phyloP scores from a whole-genome alignment of 2,888 invertebrate species.

The Polyommatus icarus region DNA sequence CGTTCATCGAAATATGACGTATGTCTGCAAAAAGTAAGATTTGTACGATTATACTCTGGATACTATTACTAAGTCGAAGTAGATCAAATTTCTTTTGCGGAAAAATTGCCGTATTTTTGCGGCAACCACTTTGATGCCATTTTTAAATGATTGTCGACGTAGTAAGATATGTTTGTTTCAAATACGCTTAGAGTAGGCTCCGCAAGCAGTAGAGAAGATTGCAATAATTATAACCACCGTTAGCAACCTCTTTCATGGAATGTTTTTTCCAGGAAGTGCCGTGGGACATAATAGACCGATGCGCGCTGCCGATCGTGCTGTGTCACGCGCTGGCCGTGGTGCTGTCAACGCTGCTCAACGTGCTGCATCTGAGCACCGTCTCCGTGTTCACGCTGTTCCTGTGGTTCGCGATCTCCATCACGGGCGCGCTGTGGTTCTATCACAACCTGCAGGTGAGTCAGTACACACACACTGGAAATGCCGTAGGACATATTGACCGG shows the following conservation, averaged over 20 bases:
- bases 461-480: neutral
- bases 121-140: too few relatives aligned
- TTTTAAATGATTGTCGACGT: too few relatives aligned
- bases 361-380: conserved; percentile 86
- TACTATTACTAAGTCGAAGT: too few relatives aligned
- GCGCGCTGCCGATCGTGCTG: conserved; percentile 87
- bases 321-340: conserved; percentile 90
- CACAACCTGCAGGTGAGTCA: conserved; percentile 89
- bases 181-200: neutral
- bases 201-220: too few relatives aligned
- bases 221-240: neutral
- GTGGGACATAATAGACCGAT: conserved; percentile 86
- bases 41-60: too few relatives aligned
- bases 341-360: conserved; percentile 85
- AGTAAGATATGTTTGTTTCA: neutral
- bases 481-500: neutral
- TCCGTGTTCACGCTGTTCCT: conserved; percentile 90
- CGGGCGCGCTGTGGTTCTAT: conserved; percentile 89
- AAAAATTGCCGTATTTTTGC: too few relatives aligned
- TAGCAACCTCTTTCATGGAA: neutral
- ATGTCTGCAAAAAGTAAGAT: too few relatives aligned
- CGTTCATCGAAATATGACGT: too few relatives aligned
- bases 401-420: conserved; percentile 86
- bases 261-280: conserved; percentile 81
- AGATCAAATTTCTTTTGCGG: too few relatives aligned